A percentile compares a stretch with the other conserved stretches of the same genome.
Conservation (phyloP, 2,113 vertebrate species). For the Hemiscyllium ocellatum region DNA sequence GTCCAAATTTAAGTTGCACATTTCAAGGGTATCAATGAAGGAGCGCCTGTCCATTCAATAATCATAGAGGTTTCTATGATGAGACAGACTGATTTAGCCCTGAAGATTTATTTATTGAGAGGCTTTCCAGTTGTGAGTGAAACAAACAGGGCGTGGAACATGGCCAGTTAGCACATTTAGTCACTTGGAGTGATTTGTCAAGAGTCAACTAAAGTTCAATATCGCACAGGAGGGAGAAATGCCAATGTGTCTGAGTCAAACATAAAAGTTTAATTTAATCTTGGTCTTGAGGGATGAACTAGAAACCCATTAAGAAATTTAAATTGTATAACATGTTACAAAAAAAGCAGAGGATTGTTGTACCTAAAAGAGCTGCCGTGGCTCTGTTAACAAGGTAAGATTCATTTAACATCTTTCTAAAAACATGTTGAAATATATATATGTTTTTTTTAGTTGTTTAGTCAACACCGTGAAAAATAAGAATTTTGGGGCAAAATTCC, state of each 20-base stretch:
- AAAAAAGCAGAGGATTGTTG: neutral
- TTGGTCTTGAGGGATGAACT: neutral
- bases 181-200: neutral
- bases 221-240: neutral
- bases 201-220: neutral
- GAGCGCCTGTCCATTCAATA: neutral
- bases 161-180: neutral
- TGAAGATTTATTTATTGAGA: neutral
- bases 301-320: neutral
- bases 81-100: neutral
- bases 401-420: neutral
- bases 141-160: neutral
- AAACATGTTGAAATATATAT: too few species aligned
- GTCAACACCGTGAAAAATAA: neutral
- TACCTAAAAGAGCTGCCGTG: neutral
- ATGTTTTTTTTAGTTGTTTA: neutral
- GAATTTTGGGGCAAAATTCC: neutral
- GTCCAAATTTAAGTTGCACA: neutral
- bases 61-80: neutral
- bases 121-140: neutral
- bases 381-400: neutral
- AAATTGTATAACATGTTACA: neutral
- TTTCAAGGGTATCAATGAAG: neutral
- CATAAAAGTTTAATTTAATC: neutral
- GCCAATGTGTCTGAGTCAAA: neutral